A percentile compares a stretch with the other conserved stretches of the same genome.
Evolutionary conservation across 2,113 vertebrate genomes (phyloP).

Genomic region (Vanacampus margaritifer): DNA sequence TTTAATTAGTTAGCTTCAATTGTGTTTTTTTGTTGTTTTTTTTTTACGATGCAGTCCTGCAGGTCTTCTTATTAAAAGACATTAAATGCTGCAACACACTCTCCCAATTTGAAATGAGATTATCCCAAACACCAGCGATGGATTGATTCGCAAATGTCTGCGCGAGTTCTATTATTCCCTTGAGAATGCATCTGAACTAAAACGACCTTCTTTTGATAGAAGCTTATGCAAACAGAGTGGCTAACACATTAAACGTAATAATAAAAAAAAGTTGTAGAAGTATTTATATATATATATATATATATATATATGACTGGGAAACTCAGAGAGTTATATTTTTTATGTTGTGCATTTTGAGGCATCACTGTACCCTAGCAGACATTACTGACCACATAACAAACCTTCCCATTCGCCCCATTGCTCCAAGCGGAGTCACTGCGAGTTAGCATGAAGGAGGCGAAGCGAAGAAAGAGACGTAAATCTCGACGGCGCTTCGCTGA

Average conservation of each 20-base stretch:
- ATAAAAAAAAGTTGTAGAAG: not conserved
- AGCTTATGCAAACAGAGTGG: not conserved
- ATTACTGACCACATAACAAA: conserved; percentile 30
- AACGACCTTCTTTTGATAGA: not conserved
- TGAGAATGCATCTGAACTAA: conserved; percentile 1
- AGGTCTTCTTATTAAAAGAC: not conserved
- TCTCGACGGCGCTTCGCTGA: conserved; percentile 35
- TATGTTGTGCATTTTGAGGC: not conserved
- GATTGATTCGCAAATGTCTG: conserved; percentile 6
- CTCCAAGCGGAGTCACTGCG: conserved; percentile 39
- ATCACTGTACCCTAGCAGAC: not conserved
- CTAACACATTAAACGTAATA: not conserved
- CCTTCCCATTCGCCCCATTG: conserved; percentile 13
- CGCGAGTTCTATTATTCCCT: not conserved
- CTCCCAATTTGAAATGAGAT: not conserved
- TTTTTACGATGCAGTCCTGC: not conserved
- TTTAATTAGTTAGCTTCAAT: too few relatives aligned
- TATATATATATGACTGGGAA: too few relatives aligned
- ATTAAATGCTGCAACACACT: not conserved
- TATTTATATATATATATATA: too few relatives aligned
- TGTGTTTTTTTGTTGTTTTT: too few relatives aligned
- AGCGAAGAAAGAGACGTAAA: conserved; percentile 51
- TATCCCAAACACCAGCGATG: not conserved
- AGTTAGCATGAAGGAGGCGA: conserved; percentile 41
- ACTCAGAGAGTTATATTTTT: too few relatives aligned